phyloP scores from a whole-genome alignment of 2,888 invertebrate genomes.

The Eurois occulta region DNA sequence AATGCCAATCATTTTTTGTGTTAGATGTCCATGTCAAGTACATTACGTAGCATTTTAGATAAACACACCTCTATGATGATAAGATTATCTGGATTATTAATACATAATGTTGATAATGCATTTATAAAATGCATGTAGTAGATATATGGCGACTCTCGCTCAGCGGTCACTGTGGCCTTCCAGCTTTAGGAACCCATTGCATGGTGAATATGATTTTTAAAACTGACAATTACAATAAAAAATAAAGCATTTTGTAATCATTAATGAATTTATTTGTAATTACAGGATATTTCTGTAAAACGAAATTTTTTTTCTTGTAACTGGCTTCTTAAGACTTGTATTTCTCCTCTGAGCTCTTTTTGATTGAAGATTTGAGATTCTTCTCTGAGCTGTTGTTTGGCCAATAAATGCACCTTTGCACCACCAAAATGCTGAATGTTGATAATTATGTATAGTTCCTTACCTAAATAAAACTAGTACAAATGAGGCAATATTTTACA shows the following conservation, averaged over 20 bases:
- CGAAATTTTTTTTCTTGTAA: neutral
- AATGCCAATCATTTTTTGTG: neutral
- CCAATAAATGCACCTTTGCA: neutral
- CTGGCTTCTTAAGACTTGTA: neutral
- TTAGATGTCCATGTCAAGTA: neutral
- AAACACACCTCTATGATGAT: neutral
- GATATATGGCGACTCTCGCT: neutral
- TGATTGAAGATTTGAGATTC: neutral
- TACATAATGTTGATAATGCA: neutral
- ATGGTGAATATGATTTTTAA: slow-evolving; percentile 7
- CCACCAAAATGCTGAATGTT: neutral
- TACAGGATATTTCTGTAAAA: neutral
- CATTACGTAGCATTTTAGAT: neutral
- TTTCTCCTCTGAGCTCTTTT: neutral
- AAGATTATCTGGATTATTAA: neutral
- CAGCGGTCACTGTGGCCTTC: neutral
- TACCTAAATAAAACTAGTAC: slow-evolving; percentile 1
- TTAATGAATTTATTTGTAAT: neutral
- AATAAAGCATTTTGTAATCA: neutral
- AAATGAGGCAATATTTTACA: slow-evolving; percentile 41
- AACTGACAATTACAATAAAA: neutral
- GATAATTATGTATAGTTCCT: slow-evolving; percentile 12
- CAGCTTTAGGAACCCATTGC: neutral
- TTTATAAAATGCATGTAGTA: neutral
- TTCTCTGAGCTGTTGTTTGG: neutral